Conservation (phyloP, 1,140 invertebrate species). For the Xylocopa sonorina region DNA sequence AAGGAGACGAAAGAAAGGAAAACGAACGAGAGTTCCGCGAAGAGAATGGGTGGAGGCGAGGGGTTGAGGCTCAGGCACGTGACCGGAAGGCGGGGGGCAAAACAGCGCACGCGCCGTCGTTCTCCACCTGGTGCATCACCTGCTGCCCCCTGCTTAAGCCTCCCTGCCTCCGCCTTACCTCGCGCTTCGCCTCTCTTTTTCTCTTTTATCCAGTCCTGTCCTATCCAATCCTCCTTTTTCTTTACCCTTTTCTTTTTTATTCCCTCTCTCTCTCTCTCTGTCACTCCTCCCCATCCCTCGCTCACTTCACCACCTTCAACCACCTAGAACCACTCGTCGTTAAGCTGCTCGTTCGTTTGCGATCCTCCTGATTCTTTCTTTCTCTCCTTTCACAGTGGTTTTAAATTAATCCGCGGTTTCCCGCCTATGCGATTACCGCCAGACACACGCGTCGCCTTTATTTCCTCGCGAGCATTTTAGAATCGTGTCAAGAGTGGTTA, state of each 20-base stretch:
- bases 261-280: constrained; percentile 37
- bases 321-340: constrained; percentile 44
- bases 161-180: constrained; percentile 66
- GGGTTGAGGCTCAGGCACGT: constrained; percentile 74
- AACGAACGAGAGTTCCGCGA: constrained; percentile 49
- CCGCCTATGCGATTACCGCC: constrained; percentile 22
- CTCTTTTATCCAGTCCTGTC: constrained; percentile 48
- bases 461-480: background rate
- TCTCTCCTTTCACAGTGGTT: constrained; percentile 45
- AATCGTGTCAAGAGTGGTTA: constrained; percentile 22
- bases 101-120: constrained; percentile 79
- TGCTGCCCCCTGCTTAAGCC: constrained; percentile 80
- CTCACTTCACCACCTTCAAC: constrained; percentile 54
- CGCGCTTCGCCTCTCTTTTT: constrained; percentile 58
- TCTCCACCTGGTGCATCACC: constrained; percentile 82
- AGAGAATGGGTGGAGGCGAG: constrained; percentile 54
- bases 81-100: constrained; percentile 78
- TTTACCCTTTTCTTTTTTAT: constrained; percentile 45
- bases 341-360: constrained; percentile 51
- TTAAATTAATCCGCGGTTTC: constrained; percentile 61
- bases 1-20: constrained; percentile 30
- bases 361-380: constrained; percentile 52
- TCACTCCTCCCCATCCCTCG: constrained; percentile 36
- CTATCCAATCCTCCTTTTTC: constrained; percentile 51
- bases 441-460: background rate